Evolutionary conservation across 2,797 vertebrate species (phyloP), one percentile per base, ranked within the genome.

Genomic region (Linurgus olivaceus): DNA sequence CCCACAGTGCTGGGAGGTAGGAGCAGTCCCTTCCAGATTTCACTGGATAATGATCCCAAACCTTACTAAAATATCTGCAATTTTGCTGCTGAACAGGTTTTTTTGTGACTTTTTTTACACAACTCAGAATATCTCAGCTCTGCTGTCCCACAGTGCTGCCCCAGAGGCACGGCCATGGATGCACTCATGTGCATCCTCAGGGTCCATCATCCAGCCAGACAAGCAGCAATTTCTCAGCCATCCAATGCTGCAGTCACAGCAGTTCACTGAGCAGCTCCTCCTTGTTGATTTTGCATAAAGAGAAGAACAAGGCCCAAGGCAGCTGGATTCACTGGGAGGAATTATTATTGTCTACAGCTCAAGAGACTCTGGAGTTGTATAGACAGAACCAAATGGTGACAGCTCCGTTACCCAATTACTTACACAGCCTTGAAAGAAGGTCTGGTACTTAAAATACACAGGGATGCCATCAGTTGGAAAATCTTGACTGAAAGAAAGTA

Each of bases 111-210:
- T 23, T 59, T 42, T 35, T 86, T 28, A 18, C 3, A 3, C 3
- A 6, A 2, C 26, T 54, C 0, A 0, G 19, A 35, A 44, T 26
- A 38, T 57, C 55, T 63, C 77, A 50, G 29, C 29, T 50, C 29
- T 55, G 4, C 0, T 29, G 19, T n/a, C 17, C 42, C 40, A 14
- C 2, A 0, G 29, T 16, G 19, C 45, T 37, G 44, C 54, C 50
- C 19, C 20, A 52, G 58, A 68, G 48, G 54, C 42, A 77, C 13
- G 52, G 7, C 18, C 25, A 31, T 14, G 14, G 45, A 40, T 16
- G 38, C 38, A 16, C 38, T 13, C 65, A 13, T 29, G 28, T 6
- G 7, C 24, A 58, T 35, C 37, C 50, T 65, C 37, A 29, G 25
- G 10, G n/a, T 8, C 45, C 24, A 44, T 11, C 80, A 38, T 5